Percentiles rank a stretch among this genome's conserved stretches.
phyloP scores from a whole-genome alignment of 2,113 vertebrate species.

The Craseonycteris thonglongyai region DNA sequence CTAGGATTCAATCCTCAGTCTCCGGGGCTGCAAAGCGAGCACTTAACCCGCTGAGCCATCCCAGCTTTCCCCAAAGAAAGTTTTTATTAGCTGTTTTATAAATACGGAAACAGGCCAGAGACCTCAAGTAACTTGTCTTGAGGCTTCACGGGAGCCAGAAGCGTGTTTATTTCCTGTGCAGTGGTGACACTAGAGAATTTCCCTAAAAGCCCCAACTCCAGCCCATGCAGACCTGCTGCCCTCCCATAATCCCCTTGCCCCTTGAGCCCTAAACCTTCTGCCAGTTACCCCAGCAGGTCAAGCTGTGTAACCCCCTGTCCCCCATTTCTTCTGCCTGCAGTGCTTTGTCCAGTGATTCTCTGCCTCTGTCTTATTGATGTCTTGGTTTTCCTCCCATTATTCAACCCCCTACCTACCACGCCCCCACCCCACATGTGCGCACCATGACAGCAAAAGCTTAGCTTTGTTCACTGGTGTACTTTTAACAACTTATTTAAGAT shows the following conservation, averaged over 20 bases:
- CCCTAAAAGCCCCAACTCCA: background rate
- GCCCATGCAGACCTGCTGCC: background rate
- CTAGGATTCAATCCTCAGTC: too few species aligned
- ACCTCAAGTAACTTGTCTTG: background rate
- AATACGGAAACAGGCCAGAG: background rate
- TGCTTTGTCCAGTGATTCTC: background rate
- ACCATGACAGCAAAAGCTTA: background rate
- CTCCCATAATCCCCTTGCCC: accelerated
- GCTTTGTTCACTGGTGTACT: background rate
- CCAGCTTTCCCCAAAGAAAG: too few species aligned
- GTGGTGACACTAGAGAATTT: background rate
- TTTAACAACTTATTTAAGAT: background rate
- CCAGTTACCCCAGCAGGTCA: background rate
- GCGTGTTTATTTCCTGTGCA: background rate
- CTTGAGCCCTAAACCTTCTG: background rate
- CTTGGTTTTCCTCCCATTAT: background rate
- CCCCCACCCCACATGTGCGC: background rate
- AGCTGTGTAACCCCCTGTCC: accelerated
- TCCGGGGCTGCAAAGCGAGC: too few species aligned
- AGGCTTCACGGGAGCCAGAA: background rate
- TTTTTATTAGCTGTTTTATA: background rate
- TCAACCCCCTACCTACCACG: background rate
- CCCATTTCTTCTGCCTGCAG: accelerated
- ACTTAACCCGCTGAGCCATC: too few species aligned
- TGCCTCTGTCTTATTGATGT: background rate